A percentile compares a stretch with the other conserved stretches of the same genome.
phyloP scores from a whole-genome alignment of 2,888 invertebrate species.

The Pristionchus mayeri region DNA sequence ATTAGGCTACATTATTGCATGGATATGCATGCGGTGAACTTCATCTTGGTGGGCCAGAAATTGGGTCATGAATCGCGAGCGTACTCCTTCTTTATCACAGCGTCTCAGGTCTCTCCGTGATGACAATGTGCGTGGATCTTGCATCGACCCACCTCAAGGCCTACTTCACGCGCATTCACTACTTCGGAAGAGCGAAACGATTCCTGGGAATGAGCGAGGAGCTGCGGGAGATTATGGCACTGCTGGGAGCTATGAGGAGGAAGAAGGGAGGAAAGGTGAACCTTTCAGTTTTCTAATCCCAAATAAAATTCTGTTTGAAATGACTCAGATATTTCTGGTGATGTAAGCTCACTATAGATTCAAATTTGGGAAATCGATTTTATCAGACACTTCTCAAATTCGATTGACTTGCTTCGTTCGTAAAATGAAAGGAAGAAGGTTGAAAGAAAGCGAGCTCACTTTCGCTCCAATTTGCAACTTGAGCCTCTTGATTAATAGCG shows the following conservation, averaged over 20 bases:
- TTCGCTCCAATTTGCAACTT: neutral
- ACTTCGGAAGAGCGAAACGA: slow-evolving; percentile 76
- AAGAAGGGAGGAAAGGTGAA: slow-evolving; percentile 76
- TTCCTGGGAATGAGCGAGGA: slow-evolving; percentile 77
- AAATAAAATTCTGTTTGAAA: too few relatives aligned
- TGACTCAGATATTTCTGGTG: too few relatives aligned
- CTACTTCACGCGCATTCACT: slow-evolving; percentile 76
- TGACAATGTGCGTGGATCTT: slow-evolving; percentile 76
- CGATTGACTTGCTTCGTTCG: neutral
- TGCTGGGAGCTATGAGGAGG: slow-evolving; percentile 75
- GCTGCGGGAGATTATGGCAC: slow-evolving; percentile 75
- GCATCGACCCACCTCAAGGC: slow-evolving; percentile 76
- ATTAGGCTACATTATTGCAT: too few relatives aligned
- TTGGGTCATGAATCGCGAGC: too few relatives aligned
- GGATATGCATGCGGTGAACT: too few relatives aligned
- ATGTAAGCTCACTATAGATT: too few relatives aligned
- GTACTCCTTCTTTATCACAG: too few relatives aligned
- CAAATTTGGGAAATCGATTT: neutral
- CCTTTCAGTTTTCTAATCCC: too few relatives aligned
- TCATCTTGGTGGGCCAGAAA: too few relatives aligned
- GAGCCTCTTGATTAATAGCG: slow-evolving; percentile 23
- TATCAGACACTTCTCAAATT: neutral
- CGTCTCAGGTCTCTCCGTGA: slow-evolving; percentile 75
- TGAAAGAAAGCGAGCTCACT: neutral
- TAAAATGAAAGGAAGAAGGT: neutral